Conservation (phyloP, 2,113 vertebrate genomes). For the Xiphias gladius region DNA sequence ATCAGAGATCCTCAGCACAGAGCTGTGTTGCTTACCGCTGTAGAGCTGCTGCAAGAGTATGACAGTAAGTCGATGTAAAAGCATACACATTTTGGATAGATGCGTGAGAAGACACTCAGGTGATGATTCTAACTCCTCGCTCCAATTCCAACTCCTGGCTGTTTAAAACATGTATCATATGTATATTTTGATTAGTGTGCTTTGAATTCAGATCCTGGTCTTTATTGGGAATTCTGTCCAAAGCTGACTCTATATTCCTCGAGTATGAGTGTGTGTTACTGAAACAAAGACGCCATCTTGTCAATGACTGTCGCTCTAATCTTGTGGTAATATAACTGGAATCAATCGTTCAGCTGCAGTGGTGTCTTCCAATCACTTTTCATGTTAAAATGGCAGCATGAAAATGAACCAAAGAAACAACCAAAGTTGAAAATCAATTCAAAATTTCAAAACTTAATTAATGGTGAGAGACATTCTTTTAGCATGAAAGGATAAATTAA, state of each 20-base stretch:
- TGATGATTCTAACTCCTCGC: no score
- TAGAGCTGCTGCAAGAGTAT: constrained; percentile 96
- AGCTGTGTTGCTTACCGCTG: constrained; percentile 94
- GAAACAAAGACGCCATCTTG: not conserved
- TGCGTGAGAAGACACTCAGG: no score
- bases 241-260: no score
- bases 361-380: not conserved
- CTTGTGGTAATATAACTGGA: not conserved
- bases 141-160: not conserved
- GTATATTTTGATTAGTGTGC: not conserved
- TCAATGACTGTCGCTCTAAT: not conserved
- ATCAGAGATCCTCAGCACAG: constrained; percentile 96
- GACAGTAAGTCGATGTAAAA: constrained; percentile 88
- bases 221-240: not conserved
- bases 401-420: no score
- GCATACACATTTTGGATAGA: not conserved
- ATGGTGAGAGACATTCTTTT: not conserved
- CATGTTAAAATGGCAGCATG: not conserved
- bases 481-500: not conserved
- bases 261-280: not conserved
- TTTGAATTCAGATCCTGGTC: not conserved
- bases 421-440: no score
- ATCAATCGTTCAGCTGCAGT: not conserved
- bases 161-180: not conserved
- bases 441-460: not conserved